A percentile compares a stretch with the other conserved stretches of the same genome.
Evolutionary conservation across 2,888 invertebrate genomes (phyloP).

Genomic region (Palloptera scutellata): DNA sequence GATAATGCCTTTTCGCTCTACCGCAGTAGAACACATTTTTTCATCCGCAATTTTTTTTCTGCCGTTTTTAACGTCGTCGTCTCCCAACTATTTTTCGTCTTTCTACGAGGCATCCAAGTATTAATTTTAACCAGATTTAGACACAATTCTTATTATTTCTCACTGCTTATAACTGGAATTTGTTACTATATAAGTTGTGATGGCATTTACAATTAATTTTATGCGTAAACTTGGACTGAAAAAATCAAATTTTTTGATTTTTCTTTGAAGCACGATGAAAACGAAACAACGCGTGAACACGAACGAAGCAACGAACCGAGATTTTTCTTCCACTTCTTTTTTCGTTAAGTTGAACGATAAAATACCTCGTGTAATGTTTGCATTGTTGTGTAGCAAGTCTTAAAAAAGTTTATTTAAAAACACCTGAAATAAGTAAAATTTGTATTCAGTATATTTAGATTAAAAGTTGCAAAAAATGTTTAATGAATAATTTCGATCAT

Average conservation of each 20-base stretch:
- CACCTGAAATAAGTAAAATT: no score
- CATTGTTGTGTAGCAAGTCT: conserved; percentile 1
- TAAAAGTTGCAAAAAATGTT: no score
- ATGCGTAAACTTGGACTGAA: conserved; percentile 23
- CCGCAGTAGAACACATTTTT: conserved; percentile 33
- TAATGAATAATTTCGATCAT: no score
- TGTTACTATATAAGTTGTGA: conserved; percentile 4
- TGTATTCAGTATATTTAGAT: no score
- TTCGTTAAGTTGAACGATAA: conserved; percentile 15
- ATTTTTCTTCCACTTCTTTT: conserved; percentile 8
- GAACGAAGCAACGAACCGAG: conserved; percentile 30
- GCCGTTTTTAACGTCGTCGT: conserved; percentile 41
- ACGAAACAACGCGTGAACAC: conserved; percentile 44
- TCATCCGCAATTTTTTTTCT: conserved; percentile 34
- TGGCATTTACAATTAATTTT: conserved; percentile 32
- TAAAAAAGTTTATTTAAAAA: conserved; percentile 36
- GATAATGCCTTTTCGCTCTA: conserved; percentile 26
- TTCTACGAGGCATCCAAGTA: conserved; percentile 20
- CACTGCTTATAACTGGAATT: conserved; percentile 24
- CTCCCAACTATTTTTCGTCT: conserved; percentile 32
- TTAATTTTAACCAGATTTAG: conserved; percentile 12
- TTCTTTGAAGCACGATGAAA: conserved; percentile 40
- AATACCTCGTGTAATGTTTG: no score
- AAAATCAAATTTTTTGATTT: conserved; percentile 33
- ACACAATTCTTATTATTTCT: conserved; percentile 1